Percentiles rank a stretch among this genome's conserved stretches.
Evolutionary conservation across 2,113 vertebrate genomes (phyloP).

Genomic region (Cyprinodon brontotheroides): DNA sequence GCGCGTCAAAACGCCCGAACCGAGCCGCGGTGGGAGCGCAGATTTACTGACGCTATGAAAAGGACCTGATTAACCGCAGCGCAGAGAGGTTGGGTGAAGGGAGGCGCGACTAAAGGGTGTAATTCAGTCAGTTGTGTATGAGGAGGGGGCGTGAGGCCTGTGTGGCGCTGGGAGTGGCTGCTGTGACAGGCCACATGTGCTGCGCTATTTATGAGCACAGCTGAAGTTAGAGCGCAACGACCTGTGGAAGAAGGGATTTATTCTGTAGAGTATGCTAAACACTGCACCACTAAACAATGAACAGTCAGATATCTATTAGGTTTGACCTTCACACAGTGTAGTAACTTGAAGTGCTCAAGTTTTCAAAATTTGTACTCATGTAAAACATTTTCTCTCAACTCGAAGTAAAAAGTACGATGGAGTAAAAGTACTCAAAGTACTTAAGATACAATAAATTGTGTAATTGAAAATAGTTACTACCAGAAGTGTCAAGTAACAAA

Average conservation of each 20-base stretch:
- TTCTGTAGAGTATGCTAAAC: not conserved
- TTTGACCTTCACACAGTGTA: no score
- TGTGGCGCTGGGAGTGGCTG: slow-evolving; percentile 38
- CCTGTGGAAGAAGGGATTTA: not conserved
- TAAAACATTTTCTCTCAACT: no score
- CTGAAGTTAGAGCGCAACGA: not conserved
- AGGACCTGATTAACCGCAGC: not conserved
- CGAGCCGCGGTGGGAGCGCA: not conserved
- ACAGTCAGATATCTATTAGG: no score
- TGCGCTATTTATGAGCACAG: slow-evolving; percentile 11
- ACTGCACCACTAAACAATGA: no score
- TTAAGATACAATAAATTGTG: no score
- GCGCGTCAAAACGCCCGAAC: not conserved
- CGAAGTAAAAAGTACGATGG: no score
- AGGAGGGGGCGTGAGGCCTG: slow-evolving; percentile 22
- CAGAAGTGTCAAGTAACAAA: no score
- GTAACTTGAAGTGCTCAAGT: no score
- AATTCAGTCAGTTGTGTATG: slow-evolving; percentile 44
- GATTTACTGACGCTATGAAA: slow-evolving; percentile 7
- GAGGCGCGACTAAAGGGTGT: slow-evolving; percentile 56
- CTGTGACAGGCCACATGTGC: slow-evolving; percentile 40
- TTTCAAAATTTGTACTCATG: no score
- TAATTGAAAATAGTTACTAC: no score
- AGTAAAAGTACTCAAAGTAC: no score
- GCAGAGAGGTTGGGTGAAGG: slow-evolving; percentile 11